phyloP scores from a whole-genome alignment of 2,797 vertebrate genomes.

The Chelidonichthys spinosus region DNA sequence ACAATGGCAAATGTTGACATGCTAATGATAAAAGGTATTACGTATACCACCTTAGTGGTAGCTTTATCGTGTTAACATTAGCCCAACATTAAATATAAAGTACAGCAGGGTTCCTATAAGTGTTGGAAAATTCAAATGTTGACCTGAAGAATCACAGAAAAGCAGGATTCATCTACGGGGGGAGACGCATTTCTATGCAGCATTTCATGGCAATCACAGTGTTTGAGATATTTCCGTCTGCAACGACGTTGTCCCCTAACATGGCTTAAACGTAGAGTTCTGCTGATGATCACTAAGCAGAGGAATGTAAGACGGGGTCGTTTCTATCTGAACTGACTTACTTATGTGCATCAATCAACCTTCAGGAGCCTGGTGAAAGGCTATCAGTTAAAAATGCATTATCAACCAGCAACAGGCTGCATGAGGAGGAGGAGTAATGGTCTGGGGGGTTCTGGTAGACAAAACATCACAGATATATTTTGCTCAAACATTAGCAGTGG shows the following conservation, averaged over 20 bases:
- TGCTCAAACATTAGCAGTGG: neutral
- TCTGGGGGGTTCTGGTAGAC: too few relatives aligned
- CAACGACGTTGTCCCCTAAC: neutral
- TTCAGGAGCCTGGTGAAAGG: neutral
- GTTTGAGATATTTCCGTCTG: neutral
- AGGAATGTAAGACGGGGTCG: too few relatives aligned
- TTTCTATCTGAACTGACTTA: neutral
- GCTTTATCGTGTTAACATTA: too few relatives aligned
- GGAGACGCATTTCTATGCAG: neutral
- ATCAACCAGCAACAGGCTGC: neutral
- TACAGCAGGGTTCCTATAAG: too few relatives aligned
- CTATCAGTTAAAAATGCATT: neutral
- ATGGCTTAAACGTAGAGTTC: neutral
- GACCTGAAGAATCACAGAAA: too few relatives aligned
- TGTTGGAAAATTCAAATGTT: too few relatives aligned
- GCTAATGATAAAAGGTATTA: too few relatives aligned
- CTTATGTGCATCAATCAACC: neutral
- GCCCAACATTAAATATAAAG: too few relatives aligned
- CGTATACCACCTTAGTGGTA: too few relatives aligned
- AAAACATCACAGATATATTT: neutral
- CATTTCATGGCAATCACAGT: slow-evolving; percentile 1
- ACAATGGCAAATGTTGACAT: too few relatives aligned
- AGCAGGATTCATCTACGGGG: neutral
- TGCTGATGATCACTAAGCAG: neutral
- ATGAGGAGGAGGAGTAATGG: neutral